Conservation (phyloP, 1,140 invertebrate species). For the Cyclina sinensis region DNA sequence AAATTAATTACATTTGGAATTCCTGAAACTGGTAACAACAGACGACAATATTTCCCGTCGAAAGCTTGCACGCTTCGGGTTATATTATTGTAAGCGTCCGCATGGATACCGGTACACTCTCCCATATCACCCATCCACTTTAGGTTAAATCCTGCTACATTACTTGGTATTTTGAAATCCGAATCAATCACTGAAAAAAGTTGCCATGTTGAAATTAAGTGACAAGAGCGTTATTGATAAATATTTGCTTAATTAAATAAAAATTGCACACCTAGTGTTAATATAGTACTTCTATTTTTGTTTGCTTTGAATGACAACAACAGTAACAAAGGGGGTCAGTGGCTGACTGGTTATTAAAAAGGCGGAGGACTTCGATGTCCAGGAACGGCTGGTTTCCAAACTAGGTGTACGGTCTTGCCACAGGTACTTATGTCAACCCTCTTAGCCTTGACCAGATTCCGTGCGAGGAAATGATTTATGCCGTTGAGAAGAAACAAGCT, state of each 20-base stretch:
- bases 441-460: too few relatives aligned
- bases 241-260: not conserved
- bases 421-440: too few relatives aligned
- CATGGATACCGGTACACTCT: not conserved
- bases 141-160: not conserved
- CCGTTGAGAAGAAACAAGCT: not conserved
- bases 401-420: too few relatives aligned
- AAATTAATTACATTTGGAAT: not conserved
- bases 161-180: conserved; percentile 20
- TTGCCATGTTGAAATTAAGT: too few relatives aligned
- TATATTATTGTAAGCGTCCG: not conserved
- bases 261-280: not conserved
- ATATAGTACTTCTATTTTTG: not conserved
- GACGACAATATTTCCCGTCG: conserved; percentile 24
- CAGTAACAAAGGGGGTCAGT: not conserved
- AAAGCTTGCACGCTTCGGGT: not conserved
- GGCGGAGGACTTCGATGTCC: too few relatives aligned
- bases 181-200: conserved; percentile 12
- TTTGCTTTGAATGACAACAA: too few relatives aligned
- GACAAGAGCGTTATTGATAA: too few relatives aligned
- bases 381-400: too few relatives aligned
- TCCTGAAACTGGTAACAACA: not conserved
- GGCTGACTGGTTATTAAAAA: too few relatives aligned
- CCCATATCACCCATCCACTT: conserved; percentile 20
- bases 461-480: too few relatives aligned